Evolutionary conservation across 2,888 invertebrate species (phyloP).

Genomic region (Nemapogon koenigi): DNA sequence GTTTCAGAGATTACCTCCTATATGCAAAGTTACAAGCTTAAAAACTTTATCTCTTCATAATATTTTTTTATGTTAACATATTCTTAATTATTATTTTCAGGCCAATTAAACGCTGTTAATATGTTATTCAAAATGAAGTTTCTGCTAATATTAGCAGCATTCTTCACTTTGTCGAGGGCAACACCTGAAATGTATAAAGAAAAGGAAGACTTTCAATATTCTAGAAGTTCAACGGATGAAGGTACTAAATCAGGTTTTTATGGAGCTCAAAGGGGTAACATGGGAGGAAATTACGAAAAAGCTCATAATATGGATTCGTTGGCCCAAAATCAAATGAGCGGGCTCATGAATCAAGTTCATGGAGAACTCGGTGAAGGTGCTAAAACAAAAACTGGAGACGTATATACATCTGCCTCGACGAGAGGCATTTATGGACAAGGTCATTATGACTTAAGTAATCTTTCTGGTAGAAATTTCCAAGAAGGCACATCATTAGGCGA

Average conservation of each 20-base stretch:
- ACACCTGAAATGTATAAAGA: constrained; percentile 50
- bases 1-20: too few relatives aligned
- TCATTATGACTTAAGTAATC: constrained; percentile 37
- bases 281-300: constrained; percentile 57
- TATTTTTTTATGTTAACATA: too few relatives aligned
- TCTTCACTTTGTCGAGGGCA: constrained; percentile 34
- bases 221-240: constrained; percentile 54
- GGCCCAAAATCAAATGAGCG: constrained; percentile 55
- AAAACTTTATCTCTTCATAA: too few relatives aligned
- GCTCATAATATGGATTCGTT: constrained; percentile 56
- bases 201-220: constrained; percentile 55
- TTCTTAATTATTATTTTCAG: too few relatives aligned
- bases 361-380: constrained; percentile 49
- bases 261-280: constrained; percentile 56
- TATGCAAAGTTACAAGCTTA: too few relatives aligned
- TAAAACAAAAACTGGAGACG: constrained; percentile 38
- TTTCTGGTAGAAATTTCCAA: constrained; percentile 46
- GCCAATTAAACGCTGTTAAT: too few relatives aligned
- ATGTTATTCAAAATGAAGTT: constrained; percentile 34
- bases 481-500: constrained; percentile 26
- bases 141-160: constrained; percentile 31
- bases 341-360: constrained; percentile 42
- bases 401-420: constrained; percentile 47
- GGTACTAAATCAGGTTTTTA: constrained; percentile 51
- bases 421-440: constrained; percentile 48